Evolutionary conservation across 2,113 vertebrate species (phyloP), one percentile per base, ranked within the genome.

Genomic region (Dicentrarchus labrax): DNA sequence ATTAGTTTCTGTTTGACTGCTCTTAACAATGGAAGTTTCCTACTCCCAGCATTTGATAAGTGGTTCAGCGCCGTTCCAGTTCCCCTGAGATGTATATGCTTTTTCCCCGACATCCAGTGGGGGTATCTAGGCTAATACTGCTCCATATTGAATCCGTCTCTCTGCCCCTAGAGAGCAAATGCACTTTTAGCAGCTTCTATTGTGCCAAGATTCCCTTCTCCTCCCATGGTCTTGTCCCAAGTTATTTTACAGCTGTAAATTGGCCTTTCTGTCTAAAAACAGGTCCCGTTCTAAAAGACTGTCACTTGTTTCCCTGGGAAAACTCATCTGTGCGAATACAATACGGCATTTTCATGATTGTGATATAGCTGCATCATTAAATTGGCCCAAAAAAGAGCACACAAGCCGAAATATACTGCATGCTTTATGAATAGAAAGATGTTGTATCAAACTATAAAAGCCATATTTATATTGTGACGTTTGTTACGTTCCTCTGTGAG

Each of bases 101-200:
- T 89, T 89, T 30, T 85, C 78, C 72, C 80, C 66, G 3, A 80
- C 87, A 89, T 88, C 77, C 72, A 76, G 72, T 72, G 72, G 61
- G 85, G 80, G 62, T 82, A 91, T 91, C 88, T 86, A 83, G 87
- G 89, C 76, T 91, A 90, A 93, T 79, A 78, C 84, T 76, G 50
- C 83, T 88, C 86, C 80, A 76, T 78, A 72, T 87, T 84, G 79
- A 88, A 85, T 78, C 77, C 85, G 78, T 71, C 68, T 78, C 62
- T 72, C 71, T 84, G 59, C 70, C 87, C 78, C 79, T 45, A 72
- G 82, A 86, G 82, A 91, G 72, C 21, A 59, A 69, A 75, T 1
- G 70, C 64, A 72, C 85, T 93, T 91, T 89, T 88, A 86, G 65
- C 48, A 76, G 54, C 21, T 0, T 64, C 21, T 48, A 3, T 70